Evolutionary conservation across 2,113 vertebrate genomes (phyloP).

Genomic region (Ondatra zibethicus): DNA sequence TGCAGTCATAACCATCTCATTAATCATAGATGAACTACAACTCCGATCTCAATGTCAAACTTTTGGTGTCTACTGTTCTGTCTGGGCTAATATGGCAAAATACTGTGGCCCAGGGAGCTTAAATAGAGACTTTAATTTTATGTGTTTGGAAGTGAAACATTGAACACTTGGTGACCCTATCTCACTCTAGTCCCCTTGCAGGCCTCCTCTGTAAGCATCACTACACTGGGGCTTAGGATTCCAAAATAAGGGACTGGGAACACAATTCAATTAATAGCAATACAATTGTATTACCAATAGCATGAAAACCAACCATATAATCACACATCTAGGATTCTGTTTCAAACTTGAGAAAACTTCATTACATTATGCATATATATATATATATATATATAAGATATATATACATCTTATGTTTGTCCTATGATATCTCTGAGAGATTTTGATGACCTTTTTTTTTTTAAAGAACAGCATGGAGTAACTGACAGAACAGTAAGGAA

Average conservation of each 20-base stretch:
- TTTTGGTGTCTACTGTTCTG: not conserved
- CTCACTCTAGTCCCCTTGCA: not conserved
- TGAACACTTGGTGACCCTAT: not conserved
- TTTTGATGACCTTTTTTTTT: constrained; percentile 23
- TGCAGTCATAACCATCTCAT: not conserved
- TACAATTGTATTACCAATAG: not conserved
- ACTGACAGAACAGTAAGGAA: constrained; percentile 27
- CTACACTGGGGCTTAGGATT: not conserved
- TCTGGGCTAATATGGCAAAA: not conserved
- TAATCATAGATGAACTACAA: not conserved
- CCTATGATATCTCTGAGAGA: not conserved
- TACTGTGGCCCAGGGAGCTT: not conserved
- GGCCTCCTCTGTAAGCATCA: not conserved
- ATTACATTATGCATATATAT: not conserved
- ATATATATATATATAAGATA: not conserved
- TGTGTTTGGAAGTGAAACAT: not conserved
- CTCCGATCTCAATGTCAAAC: not conserved
- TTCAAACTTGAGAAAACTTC: constrained; percentile 15
- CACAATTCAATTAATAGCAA: not conserved
- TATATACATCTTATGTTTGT: not conserved
- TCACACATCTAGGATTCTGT: not conserved
- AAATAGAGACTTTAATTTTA: not conserved
- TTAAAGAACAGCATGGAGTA: not conserved
- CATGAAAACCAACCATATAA: not conserved
- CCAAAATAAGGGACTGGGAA: not conserved